Evolutionary conservation across 1,140 invertebrate species (phyloP).

Genomic region (Drosophila tristis): DNA sequence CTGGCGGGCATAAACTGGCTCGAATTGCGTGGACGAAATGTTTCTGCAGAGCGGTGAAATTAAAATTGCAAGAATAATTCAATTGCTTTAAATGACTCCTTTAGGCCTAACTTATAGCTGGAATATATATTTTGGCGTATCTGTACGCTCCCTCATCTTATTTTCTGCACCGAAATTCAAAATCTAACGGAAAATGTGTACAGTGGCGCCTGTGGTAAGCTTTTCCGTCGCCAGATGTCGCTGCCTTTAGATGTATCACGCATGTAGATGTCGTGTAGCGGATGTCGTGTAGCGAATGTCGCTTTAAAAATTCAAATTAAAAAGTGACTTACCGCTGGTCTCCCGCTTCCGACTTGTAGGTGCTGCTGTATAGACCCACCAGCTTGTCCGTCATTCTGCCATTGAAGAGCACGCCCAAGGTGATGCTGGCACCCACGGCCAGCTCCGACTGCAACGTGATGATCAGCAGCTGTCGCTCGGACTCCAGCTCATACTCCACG

Average conservation of each 20-base stretch:
- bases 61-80: neutral
- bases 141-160: too few species aligned
- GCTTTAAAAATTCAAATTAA: neutral
- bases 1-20: slow-evolving; percentile 95
- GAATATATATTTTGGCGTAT: too few species aligned
- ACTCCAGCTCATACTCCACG: slow-evolving; percentile 51
- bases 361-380: slow-evolving; percentile 85
- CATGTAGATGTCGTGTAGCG: too few species aligned
- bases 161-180: neutral
- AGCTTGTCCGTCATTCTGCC: slow-evolving; percentile 84
- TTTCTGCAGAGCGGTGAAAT: slow-evolving; percentile 86
- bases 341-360: slow-evolving; percentile 73
- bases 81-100: too few species aligned
- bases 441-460: slow-evolving; percentile 52
- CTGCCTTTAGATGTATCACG: too few species aligned
- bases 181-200: too few species aligned
- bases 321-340: slow-evolving; percentile 78
- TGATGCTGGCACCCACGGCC: slow-evolving; percentile 24
- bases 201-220: too few species aligned
- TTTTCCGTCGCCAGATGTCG: too few species aligned
- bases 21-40: slow-evolving; percentile 95
- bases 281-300: neutral
- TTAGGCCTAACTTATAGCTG: too few species aligned
- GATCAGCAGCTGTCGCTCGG: slow-evolving; percentile 66
- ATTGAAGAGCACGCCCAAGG: slow-evolving; percentile 79